These are phyloP conservation scores for Chondrilla cf. caribensis DNA, from an alignment of 37 sponge, comb jelly and placozoan species.

Conservation along the genomic window DNA sequence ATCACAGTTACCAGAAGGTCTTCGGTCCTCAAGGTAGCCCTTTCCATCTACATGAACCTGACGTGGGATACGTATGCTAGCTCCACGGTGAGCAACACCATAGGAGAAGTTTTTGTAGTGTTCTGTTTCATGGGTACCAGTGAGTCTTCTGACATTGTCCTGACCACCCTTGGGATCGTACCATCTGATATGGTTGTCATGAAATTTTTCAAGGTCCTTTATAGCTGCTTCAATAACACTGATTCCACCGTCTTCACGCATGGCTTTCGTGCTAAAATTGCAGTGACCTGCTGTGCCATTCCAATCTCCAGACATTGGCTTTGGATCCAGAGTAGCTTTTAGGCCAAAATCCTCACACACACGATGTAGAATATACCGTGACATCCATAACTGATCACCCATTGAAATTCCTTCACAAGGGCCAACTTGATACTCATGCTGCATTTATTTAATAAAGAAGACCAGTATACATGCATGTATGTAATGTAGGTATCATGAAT, in stretches of 20 bases:
- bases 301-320: slow-evolving; percentile 93
- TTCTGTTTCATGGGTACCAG: slow-evolving; percentile 94
- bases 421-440: slow-evolving; percentile 98
- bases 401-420: slow-evolving; percentile 89
- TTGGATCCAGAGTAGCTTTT: slow-evolving; percentile 79
- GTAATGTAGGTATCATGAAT: neutral
- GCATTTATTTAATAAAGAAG: neutral
- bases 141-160: slow-evolving; percentile 90
- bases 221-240: slow-evolving; percentile 74
- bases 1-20: slow-evolving; percentile 92
- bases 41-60: slow-evolving; percentile 63
- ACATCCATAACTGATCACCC: slow-evolving; percentile 95
- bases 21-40: slow-evolving; percentile 95
- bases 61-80: slow-evolving; percentile 92
- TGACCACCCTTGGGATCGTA: slow-evolving; percentile 90
- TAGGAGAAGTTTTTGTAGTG: slow-evolving; percentile 61
- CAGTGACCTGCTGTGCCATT: slow-evolving; percentile 96
- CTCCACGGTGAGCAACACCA: slow-evolving; percentile 94
- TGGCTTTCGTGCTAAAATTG: slow-evolving; percentile 80
- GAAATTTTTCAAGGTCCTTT: slow-evolving; percentile 61
- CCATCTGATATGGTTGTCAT: slow-evolving; percentile 73
- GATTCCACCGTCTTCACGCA: slow-evolving; percentile 85
- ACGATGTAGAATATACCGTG: slow-evolving; percentile 84
- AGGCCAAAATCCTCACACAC: slow-evolving; percentile 90
- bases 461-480: neutral